Percentiles rank a stretch among this genome's conserved stretches.
Evolutionary conservation across 1,140 invertebrate species (phyloP).

Genomic region (Ceratina australensis): DNA sequence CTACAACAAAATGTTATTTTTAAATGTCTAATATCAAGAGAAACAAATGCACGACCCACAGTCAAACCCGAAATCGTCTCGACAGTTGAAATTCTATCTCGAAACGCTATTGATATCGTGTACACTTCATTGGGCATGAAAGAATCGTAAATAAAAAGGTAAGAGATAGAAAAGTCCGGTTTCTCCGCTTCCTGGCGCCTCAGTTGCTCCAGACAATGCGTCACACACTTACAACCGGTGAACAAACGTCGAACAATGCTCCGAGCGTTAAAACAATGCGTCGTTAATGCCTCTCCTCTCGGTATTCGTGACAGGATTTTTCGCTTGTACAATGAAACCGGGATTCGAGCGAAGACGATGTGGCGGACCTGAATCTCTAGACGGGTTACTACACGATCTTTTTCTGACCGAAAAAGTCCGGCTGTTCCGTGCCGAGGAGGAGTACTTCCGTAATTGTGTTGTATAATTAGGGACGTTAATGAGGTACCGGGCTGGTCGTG

Average conservation of each 20-base stretch:
- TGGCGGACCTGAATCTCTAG: slow-evolving; percentile 13
- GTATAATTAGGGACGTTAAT: slow-evolving; percentile 56
- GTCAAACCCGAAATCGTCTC: not conserved
- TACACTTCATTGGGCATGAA: not conserved
- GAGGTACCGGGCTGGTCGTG: slow-evolving; percentile 20
- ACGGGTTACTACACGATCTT: not conserved
- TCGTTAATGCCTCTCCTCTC: slow-evolving; percentile 53
- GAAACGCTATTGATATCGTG: not conserved
- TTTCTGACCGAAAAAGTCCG: not conserved
- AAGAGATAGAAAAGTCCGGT: slow-evolving; percentile 21
- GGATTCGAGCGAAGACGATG: slow-evolving; percentile 27
- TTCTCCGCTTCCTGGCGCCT: slow-evolving; percentile 42
- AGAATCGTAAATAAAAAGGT: slow-evolving; percentile 25
- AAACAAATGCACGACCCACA: too few relatives aligned
- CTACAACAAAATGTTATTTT: too few relatives aligned
- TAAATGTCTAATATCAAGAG: too few relatives aligned
- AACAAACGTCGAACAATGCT: slow-evolving; percentile 57
- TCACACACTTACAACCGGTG: slow-evolving; percentile 32
- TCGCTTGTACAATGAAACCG: slow-evolving; percentile 26
- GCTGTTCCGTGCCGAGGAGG: not conserved
- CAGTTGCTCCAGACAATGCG: slow-evolving; percentile 40
- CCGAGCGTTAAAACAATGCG: slow-evolving; percentile 56
- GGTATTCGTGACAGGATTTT: slow-evolving; percentile 44
- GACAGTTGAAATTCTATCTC: not conserved
- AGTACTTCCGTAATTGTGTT: not conserved